Base-by-base conservation (phyloP, 2,113 vertebrate genomes). In the Prolemur simus region DNA sequence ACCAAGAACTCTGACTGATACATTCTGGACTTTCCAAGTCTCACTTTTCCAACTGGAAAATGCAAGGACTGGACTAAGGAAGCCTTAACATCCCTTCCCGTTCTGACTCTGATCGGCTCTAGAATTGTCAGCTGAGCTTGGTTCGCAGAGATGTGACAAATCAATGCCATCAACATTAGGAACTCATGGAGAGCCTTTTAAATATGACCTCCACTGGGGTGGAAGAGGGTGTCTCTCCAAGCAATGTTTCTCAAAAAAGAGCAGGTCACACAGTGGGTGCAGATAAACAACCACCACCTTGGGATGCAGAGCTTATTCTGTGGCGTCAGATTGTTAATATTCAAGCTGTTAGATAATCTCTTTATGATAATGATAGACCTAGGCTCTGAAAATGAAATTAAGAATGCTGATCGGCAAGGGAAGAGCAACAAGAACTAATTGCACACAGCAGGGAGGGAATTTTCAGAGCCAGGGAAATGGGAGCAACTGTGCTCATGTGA, bases 321-420 rank as follows among this genome's bases (percentile, higher is more conserved):
- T 64, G 73, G 82, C 88, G 89, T 87, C 64, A 68, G 18, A 80
- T 47, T 74, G 69, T 93, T 52, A 97, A 89, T 96, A 80, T 90
- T 92, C 69, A 89, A 84, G 84, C 91, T 47, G 80, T 81, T 85
- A 92, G 95, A 82, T 73, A 77, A 87, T 90, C 81, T 96, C 27
- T 5, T 96, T 91, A 96, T 92, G 64, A 87, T 94, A 92, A 94
- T 82, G 80, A 94, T 89, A 83, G 91, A 77, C 89, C 78, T 17
- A 78, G 81, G n/a, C 69, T 94, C 74, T 4, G 29, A 58, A 96
- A 96, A 96, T 89, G 85, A 96, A 97, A 96, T 93, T 66, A 74
- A 84, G 96, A 56, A 80, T 81, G 80, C 78, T 93, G 91, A 98
- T 92, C 68, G 2, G 0, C 87, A 37, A 76, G 34, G 83, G 69